A percentile compares a stretch with the other conserved stretches of the same genome.
These are phyloP conservation scores for Cotesia congregata DNA, from an alignment of 2,888 invertebrate genomes.

Conservation along the genomic window DNA sequence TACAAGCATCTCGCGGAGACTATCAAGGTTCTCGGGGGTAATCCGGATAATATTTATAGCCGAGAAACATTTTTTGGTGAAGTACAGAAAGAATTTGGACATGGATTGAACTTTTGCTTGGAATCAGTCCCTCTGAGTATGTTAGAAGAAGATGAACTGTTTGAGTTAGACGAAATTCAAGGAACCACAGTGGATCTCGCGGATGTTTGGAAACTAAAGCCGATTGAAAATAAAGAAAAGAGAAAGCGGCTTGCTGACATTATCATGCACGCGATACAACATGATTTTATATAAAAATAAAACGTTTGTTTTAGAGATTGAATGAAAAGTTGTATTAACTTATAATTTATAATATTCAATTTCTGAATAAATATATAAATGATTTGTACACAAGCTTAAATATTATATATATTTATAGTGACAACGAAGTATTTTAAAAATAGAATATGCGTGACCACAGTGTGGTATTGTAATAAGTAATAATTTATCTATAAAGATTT, in stretches of 20 bases:
- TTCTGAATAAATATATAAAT: neutral
- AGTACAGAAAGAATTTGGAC: constrained; percentile 73
- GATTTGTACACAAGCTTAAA: neutral
- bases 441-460: constrained; percentile 11
- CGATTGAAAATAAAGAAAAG: constrained; percentile 75
- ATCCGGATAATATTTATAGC: constrained; percentile 74
- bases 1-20: constrained; percentile 68
- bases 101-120: constrained; percentile 75
- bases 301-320: neutral
- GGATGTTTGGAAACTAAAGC: constrained; percentile 76
- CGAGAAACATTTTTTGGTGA: constrained; percentile 73
- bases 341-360: neutral
- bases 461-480: constrained; percentile 41
- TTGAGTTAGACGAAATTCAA: constrained; percentile 74
- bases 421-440: constrained; percentile 15
- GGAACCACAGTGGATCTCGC: constrained; percentile 75
- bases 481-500: neutral
- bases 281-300: constrained; percentile 72
- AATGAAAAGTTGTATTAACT: neutral
- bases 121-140: constrained; percentile 75
- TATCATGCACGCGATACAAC: constrained; percentile 77
- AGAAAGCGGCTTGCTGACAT: constrained; percentile 76
- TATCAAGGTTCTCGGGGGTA: constrained; percentile 75
- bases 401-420: neutral
- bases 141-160: constrained; percentile 74